Evolutionary conservation across 2,797 vertebrate species (phyloP).

Genomic region (Euthynnus affinis): DNA sequence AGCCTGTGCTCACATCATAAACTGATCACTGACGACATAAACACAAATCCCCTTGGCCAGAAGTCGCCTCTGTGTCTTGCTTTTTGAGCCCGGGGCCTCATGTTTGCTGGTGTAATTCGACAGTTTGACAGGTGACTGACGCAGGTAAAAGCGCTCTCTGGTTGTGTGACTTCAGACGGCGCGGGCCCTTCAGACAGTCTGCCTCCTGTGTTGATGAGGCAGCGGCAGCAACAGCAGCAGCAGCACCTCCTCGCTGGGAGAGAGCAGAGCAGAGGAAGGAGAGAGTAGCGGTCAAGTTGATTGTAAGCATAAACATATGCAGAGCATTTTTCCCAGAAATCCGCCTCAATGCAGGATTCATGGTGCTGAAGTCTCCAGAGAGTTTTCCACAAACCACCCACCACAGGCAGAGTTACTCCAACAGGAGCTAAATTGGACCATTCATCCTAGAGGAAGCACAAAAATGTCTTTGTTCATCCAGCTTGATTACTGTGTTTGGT

Average conservation of each 20-base stretch:
- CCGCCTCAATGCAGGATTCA: constrained; percentile 85
- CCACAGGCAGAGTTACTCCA: constrained; percentile 71
- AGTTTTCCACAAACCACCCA: constrained; percentile 82
- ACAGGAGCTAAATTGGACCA: constrained; percentile 79
- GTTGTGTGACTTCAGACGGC: constrained; percentile 40
- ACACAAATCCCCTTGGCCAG: constrained; percentile 37
- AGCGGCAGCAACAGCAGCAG: constrained; percentile 9
- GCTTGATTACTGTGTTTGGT: constrained; percentile 67
- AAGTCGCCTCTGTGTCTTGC: constrained; percentile 33
- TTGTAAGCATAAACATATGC: constrained; percentile 80
- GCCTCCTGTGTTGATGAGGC: constrained; percentile 35
- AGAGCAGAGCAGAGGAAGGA: constrained; percentile 18
- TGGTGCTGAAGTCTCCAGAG: constrained; percentile 70
- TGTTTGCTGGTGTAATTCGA: constrained; percentile 46
- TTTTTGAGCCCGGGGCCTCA: constrained; percentile 14
- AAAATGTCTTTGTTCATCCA: constrained; percentile 79
- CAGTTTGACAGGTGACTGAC: constrained; percentile 66
- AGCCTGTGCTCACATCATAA: constrained; percentile 42
- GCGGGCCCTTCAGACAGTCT: constrained; percentile 34
- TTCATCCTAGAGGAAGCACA: constrained; percentile 83
- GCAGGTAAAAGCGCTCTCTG: constrained; percentile 39
- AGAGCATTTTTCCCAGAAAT: constrained; percentile 73
- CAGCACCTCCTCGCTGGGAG: constrained; percentile 17
- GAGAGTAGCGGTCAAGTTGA: constrained; percentile 55
- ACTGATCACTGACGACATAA: constrained; percentile 42